Evolutionary conservation across 2,888 invertebrate species (phyloP).

Genomic region (Leptinotarsa tumamoca): DNA sequence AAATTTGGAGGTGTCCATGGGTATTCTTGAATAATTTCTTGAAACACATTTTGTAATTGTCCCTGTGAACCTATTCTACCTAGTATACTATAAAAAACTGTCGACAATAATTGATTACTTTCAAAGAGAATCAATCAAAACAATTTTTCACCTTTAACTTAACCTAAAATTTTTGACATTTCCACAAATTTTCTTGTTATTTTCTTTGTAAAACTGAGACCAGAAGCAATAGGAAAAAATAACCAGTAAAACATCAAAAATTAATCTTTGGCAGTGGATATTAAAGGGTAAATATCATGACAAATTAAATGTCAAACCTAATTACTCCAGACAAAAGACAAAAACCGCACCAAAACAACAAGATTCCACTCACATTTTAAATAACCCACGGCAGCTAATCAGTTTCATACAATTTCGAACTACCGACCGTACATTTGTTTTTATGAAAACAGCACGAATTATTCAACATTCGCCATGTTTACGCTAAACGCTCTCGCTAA

Average conservation of each 20-base stretch:
- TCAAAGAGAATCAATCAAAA: slow-evolving; percentile 15
- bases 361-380: slow-evolving; percentile 51
- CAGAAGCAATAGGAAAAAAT: slow-evolving; percentile 31
- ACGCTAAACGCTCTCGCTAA: slow-evolving; percentile 45
- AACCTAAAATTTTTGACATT: slow-evolving; percentile 38
- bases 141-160: slow-evolving; percentile 25
- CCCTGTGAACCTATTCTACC: slow-evolving; percentile 13
- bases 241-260: slow-evolving; percentile 18
- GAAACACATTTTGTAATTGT: slow-evolving; percentile 5
- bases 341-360: slow-evolving; percentile 9
- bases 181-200: neutral
- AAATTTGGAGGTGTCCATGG: neutral
- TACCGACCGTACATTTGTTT: slow-evolving; percentile 52
- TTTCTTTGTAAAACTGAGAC: slow-evolving; percentile 15
- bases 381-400: slow-evolving; percentile 45
- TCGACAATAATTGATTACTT: neutral
- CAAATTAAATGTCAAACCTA: slow-evolving; percentile 48
- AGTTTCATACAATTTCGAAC: slow-evolving; percentile 45
- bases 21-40: slow-evolving; percentile 7
- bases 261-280: slow-evolving; percentile 27
- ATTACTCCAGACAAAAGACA: slow-evolving; percentile 13
- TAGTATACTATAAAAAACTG: neutral
- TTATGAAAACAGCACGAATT: slow-evolving; percentile 51
- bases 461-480: slow-evolving; percentile 56
- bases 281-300: slow-evolving; percentile 48